Conservation (phyloP, 2,888 invertebrate species). For the Sinopyrophorus schimmeli region DNA sequence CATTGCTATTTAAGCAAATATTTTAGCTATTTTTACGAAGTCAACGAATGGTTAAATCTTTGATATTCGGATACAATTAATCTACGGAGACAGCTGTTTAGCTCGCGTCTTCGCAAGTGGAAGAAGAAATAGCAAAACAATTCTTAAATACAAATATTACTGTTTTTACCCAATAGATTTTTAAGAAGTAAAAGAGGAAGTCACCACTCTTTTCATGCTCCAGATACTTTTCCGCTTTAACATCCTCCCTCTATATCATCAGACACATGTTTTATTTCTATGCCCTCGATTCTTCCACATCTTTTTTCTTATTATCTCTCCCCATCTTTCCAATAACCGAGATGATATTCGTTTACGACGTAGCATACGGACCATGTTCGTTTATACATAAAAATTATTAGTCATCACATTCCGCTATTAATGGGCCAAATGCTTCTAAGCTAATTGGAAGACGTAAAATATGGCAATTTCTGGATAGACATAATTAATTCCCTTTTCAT, state of each 20-base stretch:
- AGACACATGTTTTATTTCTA: slow-evolving; percentile 49
- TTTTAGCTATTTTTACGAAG: no score
- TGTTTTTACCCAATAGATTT: slow-evolving; percentile 29
- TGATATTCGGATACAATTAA: no score
- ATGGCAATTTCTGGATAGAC: slow-evolving; percentile 15
- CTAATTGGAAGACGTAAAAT: slow-evolving; percentile 25
- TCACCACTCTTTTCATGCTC: slow-evolving; percentile 42
- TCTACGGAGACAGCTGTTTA: no score
- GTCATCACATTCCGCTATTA: slow-evolving; percentile 29
- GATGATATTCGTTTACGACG: slow-evolving; percentile 40
- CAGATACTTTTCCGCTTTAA: slow-evolving; percentile 40
- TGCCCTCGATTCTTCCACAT: slow-evolving; percentile 38
- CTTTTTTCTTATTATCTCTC: slow-evolving; percentile 42
- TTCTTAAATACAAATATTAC: slow-evolving; percentile 28
- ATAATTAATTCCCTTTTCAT: slow-evolving; percentile 17
- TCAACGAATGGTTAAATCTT: no score
- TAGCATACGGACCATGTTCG: slow-evolving; percentile 26
- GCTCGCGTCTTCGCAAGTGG: slow-evolving; percentile 10
- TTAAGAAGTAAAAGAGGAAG: slow-evolving; percentile 35
- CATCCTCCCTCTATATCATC: slow-evolving; percentile 45
- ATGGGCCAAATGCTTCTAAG: slow-evolving; percentile 24
- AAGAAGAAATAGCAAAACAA: slow-evolving; percentile 20
- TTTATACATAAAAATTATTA: slow-evolving; percentile 33
- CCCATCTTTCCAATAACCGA: slow-evolving; percentile 40
- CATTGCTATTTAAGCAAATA: no score